Evolutionary conservation across 1,140 invertebrate genomes (phyloP), one percentile per base, ranked within the genome.

Genomic region (Sweltsa coloradensis): DNA sequence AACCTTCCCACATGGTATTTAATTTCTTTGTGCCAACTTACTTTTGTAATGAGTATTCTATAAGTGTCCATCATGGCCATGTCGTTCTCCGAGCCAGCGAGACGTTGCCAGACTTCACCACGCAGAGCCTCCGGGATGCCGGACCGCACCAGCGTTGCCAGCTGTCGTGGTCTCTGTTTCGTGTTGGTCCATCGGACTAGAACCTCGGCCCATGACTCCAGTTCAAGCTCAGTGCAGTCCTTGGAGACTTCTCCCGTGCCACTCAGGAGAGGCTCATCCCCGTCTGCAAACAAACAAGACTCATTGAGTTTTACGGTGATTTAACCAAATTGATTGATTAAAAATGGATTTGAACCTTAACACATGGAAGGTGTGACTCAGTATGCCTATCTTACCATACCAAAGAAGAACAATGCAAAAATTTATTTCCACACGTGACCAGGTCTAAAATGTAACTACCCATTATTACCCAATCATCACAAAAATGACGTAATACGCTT

Each of bases 171-270:
- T 25, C 83, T 70, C 3, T 76, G 75, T 56, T 81, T 74, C 60
- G 79, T 73, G 27, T 41, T 39, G 11, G 46, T 65, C 82, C 87
- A 97, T 66, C 80, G 83, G 16, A 75, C 74, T 16, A 98, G 63
- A 22, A 95, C 83, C 62, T 94, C 89, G 46, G 81, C 79, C 96
- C 96, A 99, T 51, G 82, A 85, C 31, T 86, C 84, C 16, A 99
- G 67, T 47, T 95, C 89, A 55, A 85, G 86, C 58, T 90, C 89
- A 0, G 86, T 84, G 57, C 94, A 96, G 58, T 99, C 94, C 63
- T 95, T 96, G 3, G 89, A 93, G 2, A 99, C 94, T 60, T 87
- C 78, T 0, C 96, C 96, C 13, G 91, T 96, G 9, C 96, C 96
- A 67, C 91, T 96, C 4, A 97, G 69, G 50, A 99, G 67, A 0